A percentile compares a stretch with the other conserved stretches of the same genome.
Conservation (phyloP, 2,113 vertebrate genomes). For the Mixornis gularis region DNA sequence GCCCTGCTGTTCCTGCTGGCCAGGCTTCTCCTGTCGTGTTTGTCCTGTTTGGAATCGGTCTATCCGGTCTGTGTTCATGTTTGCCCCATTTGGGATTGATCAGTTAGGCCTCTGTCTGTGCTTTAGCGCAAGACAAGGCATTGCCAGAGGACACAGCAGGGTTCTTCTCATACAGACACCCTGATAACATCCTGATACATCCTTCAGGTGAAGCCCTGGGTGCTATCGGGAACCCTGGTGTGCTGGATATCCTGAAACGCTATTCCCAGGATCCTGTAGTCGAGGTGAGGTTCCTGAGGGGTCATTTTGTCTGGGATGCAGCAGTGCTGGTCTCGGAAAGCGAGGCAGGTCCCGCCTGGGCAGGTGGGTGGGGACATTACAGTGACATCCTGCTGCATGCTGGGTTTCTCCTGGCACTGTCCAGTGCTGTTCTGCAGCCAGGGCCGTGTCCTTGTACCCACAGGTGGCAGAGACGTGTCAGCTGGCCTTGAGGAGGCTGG, state of each 20-base stretch:
- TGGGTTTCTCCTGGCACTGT: rapidly evolving
- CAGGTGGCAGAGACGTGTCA: conserved; percentile 96
- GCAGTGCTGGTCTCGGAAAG: neutral
- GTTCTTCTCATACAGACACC: rapidly evolving
- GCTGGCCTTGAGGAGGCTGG: conserved; percentile 81
- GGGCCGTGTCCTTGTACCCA: rapidly evolving
- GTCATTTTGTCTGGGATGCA: too few species aligned
- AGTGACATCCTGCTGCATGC: neutral
- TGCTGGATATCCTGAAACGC: conserved; percentile 81
- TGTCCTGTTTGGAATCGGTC: neutral
- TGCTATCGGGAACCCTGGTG: conserved; percentile 83
- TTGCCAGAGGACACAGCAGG: neutral
- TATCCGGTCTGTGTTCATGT: rapidly evolving
- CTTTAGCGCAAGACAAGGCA: neutral
- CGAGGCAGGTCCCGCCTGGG: neutral
- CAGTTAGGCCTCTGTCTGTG: neutral
- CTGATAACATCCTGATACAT: rapidly evolving
- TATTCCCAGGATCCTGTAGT: conserved; percentile 83
- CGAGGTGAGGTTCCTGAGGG: conserved; percentile 66
- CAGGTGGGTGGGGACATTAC: too few species aligned
- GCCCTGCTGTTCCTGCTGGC: neutral
- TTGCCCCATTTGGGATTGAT: rapidly evolving
- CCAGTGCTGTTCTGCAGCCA: rapidly evolving
- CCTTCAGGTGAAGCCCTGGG: conserved; percentile 90
- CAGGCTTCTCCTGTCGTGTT: rapidly evolving